These are phyloP conservation scores for Coturnix japonica DNA, from an alignment of 2,113 vertebrate genomes.

Conservation along the genomic window DNA sequence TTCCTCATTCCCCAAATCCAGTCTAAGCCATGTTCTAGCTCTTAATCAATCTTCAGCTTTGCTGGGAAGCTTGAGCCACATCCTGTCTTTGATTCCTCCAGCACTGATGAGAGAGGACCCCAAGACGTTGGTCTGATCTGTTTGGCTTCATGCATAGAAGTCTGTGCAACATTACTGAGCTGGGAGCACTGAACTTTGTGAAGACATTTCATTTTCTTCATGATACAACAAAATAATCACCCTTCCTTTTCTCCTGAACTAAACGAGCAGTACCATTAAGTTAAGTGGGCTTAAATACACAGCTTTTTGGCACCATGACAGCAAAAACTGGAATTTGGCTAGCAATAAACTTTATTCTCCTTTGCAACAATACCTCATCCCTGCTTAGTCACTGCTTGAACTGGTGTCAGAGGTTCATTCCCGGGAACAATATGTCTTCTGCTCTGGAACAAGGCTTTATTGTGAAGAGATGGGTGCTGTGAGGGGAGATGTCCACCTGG, in stretches of 20 bases:
- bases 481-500: neutral
- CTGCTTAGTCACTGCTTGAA: neutral
- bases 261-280: neutral
- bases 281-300: neutral
- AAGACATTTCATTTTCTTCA: neutral
- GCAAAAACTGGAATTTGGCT: neutral
- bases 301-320: neutral
- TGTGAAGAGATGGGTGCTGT: neutral
- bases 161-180: neutral
- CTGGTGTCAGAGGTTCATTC: neutral
- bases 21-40: neutral
- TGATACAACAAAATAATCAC: neutral
- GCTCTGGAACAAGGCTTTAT: neutral
- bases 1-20: neutral
- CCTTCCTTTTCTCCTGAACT: neutral
- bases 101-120: neutral
- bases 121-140: neutral
- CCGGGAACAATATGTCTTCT: neutral
- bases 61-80: neutral
- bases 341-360: neutral
- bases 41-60: neutral
- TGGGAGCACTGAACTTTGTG: neutral
- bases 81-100: neutral
- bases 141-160: neutral
- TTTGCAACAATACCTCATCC: neutral